Base-by-base conservation (phyloP, 1,140 invertebrate genomes). In the Zaprionus gabonicus region DNA sequence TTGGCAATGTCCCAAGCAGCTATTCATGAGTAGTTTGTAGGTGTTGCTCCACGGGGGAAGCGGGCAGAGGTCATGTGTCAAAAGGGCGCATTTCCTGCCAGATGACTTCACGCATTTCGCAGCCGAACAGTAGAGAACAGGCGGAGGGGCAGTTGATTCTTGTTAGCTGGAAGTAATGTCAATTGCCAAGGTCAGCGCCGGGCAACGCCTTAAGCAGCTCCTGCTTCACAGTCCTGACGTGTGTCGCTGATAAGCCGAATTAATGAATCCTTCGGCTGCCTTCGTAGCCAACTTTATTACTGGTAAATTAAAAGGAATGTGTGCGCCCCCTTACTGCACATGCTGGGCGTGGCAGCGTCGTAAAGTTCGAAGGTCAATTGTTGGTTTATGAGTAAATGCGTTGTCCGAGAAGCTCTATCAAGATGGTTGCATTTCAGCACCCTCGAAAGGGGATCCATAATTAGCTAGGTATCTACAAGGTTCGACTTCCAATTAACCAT, bases 21-120 rank as follows among this genome's bases (percentile, higher is more conserved):
- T 51, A 25, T 59, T 70, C 36, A 38, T 38, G 3, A 4, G 36
- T 10, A 34, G 0, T 34, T 34, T 34, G 31, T 34, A 34, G 31
- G 31, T 34, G 31, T 34, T 34, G 9, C 9, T 34, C 9, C 31
- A 34, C 0, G 3, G 10, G n/a, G 6, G 41, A 2, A 46, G n/a
- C 7, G 17, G n/a, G 12, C 36, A 38, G 36, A 7, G 13, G 12
- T 10, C 41, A 9, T 59, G 49, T 76, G 72, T 46, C 77, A 51
- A 68, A 71, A 58, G 58, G 68, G 23, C 67, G 58, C 76, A 80
- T 80, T 80, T 81, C 76, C 76, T 66, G 46, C 17, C 20, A 64
- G 62, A 88, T 88, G 85, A 88, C 85, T 90, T 76, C 85, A 87
- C 83, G 84, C 85, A 78, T 84, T 84, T 78, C 38, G 23, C 27